Evolutionary conservation across 2,797 vertebrate genomes (phyloP), one percentile per base, ranked within the genome.

Genomic region (Hyperoplus lanceolatus): DNA sequence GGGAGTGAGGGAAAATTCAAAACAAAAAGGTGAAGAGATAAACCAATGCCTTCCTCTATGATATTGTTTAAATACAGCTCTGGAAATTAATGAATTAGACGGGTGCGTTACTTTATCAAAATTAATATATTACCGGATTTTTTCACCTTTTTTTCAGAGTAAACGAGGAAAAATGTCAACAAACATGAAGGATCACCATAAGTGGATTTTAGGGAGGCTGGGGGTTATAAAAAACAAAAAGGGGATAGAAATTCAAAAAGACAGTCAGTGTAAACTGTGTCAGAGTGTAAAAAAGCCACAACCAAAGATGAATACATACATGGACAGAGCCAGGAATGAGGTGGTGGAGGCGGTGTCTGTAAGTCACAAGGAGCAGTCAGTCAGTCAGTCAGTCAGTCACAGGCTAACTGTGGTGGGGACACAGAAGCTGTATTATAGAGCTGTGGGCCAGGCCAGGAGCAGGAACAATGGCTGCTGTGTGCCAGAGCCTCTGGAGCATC

Each of bases 351-450:
- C 74, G 77, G 81, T 62, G 53, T 85, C 75, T 56, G 74, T 50
- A 60, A 73, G 82, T 86, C 82, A 93, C 92, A 89, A 92, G 90
- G 85, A 79, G 77, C 72, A 70, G 29, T 87, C 78, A 89, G 90
- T 91, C 86, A 90, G 81, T 29, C 29, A 29, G 29, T 29, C 29
- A 29, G 29, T 29, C 29, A 29, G 29, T 29, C 29, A 61, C 62
- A 29, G 64, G 80, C 86, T 82, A 82, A 88, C 88, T 80, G 84
- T 91, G 88, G 85, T 65, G 46, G 55, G 79, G 89, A 96, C 95
- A 96, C 95, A 96, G 95, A 94, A 87, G 92, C 87, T 41, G 90
- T 82, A 94, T 95, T 96, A 94, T 96, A 60, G 90, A 82, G 83
- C 85, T 18, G 56, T 69, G 75, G 73, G 87, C 67, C 81, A 36